Evolutionary conservation across 2,113 vertebrate species (phyloP).

Genomic region (Jacana jacana): DNA sequence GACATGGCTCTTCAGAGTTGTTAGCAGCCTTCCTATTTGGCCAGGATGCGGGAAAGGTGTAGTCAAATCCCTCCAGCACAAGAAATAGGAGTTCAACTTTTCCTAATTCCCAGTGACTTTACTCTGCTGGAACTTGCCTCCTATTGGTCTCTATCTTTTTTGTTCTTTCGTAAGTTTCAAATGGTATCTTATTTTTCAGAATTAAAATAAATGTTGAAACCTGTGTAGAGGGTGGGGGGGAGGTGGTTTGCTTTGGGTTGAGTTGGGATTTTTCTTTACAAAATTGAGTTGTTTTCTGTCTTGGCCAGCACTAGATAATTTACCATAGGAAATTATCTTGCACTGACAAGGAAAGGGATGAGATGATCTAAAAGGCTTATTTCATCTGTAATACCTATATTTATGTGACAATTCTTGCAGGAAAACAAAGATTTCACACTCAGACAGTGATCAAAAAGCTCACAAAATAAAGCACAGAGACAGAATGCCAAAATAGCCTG

Average conservation of each 20-base stretch:
- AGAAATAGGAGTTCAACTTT: not conserved
- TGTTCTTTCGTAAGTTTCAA: not conserved
- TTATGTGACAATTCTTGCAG: constrained; percentile 15
- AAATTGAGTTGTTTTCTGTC: not conserved
- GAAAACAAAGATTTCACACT: not conserved
- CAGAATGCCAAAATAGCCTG: not conserved
- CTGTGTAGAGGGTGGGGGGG: not conserved
- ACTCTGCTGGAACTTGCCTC: not conserved
- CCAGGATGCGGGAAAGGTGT: not conserved
- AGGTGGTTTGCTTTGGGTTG: not conserved
- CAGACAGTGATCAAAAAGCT: constrained; percentile 18
- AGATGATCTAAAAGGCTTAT: constrained; percentile 14
- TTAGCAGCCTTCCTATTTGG: not conserved
- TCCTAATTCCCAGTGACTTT: not conserved
- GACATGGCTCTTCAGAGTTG: not conserved
- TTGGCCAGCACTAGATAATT: not conserved
- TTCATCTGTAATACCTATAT: constrained; percentile 21
- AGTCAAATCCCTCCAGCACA: not conserved
- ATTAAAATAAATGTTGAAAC: not conserved
- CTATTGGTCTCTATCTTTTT: not conserved
- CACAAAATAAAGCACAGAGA: constrained; percentile 13
- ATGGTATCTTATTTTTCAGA: not conserved
- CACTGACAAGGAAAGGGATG: not conserved
- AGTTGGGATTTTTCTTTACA: not conserved
- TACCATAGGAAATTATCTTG: not conserved